Base-by-base conservation (phyloP, 2,797 vertebrate genomes). In the Melanotaenia trifasciata region DNA sequence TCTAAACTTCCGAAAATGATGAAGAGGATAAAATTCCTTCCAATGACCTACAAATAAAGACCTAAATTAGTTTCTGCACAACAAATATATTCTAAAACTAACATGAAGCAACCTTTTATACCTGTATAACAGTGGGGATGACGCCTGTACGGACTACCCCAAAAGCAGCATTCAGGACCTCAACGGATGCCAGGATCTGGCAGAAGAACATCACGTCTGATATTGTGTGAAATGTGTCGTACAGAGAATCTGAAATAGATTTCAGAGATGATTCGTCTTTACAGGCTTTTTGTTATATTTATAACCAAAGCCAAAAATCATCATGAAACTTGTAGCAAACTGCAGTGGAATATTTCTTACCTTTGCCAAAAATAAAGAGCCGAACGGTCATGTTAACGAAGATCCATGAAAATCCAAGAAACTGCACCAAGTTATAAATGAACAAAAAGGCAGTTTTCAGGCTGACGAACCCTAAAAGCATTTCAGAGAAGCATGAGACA, bases 161-260 rank as follows among this genome's bases (percentile, higher is more conserved):
- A 82, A 98, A 94, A 3, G 95, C 93, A 40, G 96, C 96, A 50
- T 99, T 98, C 68, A 99, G 80, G 26, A 98, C 94, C 84, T 99
- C 98, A 65, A 97, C 93, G 20, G 93, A 50, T 18, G 98, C 94
- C 90, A 99, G 78, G 77, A 94, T 96, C 92, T 99, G 97, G 87
- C 97, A 99, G 95, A 99, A 98, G 93, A 98, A 98, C 97, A 99
- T 97, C 94, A 97, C 93, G 40, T 98, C 96, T 32, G 96, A 94
- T 66, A 96, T 96, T 0, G 94, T 95, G 93, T 98, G 95, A 90
- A 98, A 99, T 0, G 98, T 99, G 78, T 98, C 97, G 3, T 97
- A 97, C 83, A 99, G 95, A 43, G 96, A 99, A 91, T 99, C 98
- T 99, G 90, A 53, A 84, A 85, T 43, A 78, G 56, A 30, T 32